A percentile compares a stretch with the other conserved stretches of the same genome.
Evolutionary conservation across 1,140 invertebrate species (phyloP).

Genomic region (Papilio aristodemus): DNA sequence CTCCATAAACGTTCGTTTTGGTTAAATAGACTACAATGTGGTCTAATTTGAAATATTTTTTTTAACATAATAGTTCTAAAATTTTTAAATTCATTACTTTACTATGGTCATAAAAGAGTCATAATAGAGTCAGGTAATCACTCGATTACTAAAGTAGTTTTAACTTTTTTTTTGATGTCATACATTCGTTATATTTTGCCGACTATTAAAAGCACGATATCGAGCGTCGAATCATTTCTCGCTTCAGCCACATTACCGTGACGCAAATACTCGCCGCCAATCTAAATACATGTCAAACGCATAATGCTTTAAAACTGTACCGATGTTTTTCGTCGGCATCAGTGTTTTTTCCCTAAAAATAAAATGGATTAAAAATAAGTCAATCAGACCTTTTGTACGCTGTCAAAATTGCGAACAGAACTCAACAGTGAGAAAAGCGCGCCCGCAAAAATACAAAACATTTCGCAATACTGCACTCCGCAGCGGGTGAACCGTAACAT

Average conservation of each 20-base stretch:
- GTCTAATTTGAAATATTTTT: too few relatives aligned
- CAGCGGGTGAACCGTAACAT: slow-evolving; percentile 59
- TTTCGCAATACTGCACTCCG: slow-evolving; percentile 53
- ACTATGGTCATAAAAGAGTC: too few relatives aligned
- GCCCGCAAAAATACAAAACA: slow-evolving; percentile 60
- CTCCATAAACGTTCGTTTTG: too few relatives aligned
- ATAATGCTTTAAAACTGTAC: slow-evolving; percentile 27
- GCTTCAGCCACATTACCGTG: slow-evolving; percentile 11
- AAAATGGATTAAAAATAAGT: slow-evolving; percentile 36
- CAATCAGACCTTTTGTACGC: slow-evolving; percentile 34
- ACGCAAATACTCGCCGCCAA: slow-evolving; percentile 11
- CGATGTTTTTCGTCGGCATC: slow-evolving; percentile 30
- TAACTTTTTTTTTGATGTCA: neutral
- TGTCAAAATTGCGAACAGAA: slow-evolving; percentile 61
- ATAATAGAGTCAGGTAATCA: too few relatives aligned
- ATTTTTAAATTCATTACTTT: too few relatives aligned
- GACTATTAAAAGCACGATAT: neutral
- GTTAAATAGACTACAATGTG: too few relatives aligned
- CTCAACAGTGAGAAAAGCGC: slow-evolving; percentile 66
- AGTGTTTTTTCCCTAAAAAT: slow-evolving; percentile 27
- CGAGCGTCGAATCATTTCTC: slow-evolving; percentile 10
- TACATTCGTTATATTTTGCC: slow-evolving; percentile 15
- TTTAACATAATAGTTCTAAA: too few relatives aligned
- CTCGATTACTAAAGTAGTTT: neutral
- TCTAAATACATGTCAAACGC: slow-evolving; percentile 21